These are phyloP conservation scores for Pectinophora gossypiella DNA, from an alignment of 1,140 invertebrate species.

Conservation along the genomic window DNA sequence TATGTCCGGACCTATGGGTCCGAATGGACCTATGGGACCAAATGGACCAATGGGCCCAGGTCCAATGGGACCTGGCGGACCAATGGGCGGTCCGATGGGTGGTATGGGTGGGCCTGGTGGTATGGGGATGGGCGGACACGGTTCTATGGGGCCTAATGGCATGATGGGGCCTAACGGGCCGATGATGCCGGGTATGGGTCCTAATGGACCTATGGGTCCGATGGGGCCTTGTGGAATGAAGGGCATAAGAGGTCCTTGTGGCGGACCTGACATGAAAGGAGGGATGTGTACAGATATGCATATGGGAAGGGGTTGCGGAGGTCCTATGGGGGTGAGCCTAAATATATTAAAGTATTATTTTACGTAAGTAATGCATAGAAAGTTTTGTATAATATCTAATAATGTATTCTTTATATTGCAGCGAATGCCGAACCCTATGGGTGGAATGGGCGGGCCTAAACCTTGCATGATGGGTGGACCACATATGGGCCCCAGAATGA, in stretches of 20 bases:
- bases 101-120: slow-evolving; percentile 60
- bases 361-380: no score
- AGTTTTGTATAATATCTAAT: no score
- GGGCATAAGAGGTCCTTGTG: slow-evolving; percentile 61
- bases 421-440: slow-evolving; percentile 73
- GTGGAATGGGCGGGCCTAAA: slow-evolving; percentile 68
- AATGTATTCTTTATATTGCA: slow-evolving; percentile 32
- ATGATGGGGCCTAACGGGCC: slow-evolving; percentile 73
- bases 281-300: slow-evolving; percentile 73
- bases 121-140: slow-evolving; percentile 68
- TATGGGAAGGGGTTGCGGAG: slow-evolving; percentile 69
- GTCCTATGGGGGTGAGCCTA: slow-evolving; percentile 68
- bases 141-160: slow-evolving; percentile 69
- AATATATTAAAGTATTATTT: neutral
- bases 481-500: slow-evolving; percentile 72
- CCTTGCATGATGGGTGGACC: slow-evolving; percentile 72
- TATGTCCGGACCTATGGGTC: slow-evolving; percentile 67
- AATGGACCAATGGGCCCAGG: slow-evolving; percentile 59
- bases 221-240: slow-evolving; percentile 72
- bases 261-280: slow-evolving; percentile 69
- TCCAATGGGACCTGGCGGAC: slow-evolving; percentile 65
- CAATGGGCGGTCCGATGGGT: slow-evolving; percentile 64
- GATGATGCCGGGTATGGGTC: slow-evolving; percentile 67
- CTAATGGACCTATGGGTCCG: slow-evolving; percentile 71
- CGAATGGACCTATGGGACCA: slow-evolving; percentile 59